A percentile compares a stretch with the other conserved stretches of the same genome.
Conservation (phyloP, 2,797 vertebrate species). For the Sebastes wilsoni region DNA sequence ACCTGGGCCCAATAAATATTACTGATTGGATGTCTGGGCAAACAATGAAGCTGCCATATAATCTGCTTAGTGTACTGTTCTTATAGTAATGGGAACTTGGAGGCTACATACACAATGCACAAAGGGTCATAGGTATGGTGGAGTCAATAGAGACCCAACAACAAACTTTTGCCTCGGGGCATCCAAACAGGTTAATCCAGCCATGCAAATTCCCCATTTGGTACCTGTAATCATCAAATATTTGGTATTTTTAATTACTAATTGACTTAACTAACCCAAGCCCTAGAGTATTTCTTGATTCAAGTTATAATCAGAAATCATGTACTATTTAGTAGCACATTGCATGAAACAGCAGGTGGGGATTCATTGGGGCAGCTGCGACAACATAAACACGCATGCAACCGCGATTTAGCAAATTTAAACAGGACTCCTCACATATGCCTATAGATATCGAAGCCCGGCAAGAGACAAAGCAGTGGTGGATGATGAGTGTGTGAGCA, state of each 20-base stretch:
- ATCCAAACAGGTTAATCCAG: not conserved
- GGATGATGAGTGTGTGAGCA: not conserved
- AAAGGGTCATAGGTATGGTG: not conserved
- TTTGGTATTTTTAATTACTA: not conserved
- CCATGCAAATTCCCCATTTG: not conserved
- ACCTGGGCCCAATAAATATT: not conserved
- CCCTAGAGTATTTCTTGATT: not conserved
- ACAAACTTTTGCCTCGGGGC: not conserved
- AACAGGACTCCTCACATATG: slow-evolving; percentile 27
- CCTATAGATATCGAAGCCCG: not conserved
- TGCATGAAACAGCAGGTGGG: slow-evolving; percentile 3
- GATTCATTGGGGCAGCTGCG: slow-evolving; percentile 33
- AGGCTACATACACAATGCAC: not conserved
- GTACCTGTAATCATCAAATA: not conserved
- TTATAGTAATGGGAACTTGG: not conserved
- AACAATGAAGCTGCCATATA: not conserved
- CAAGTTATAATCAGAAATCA: not conserved
- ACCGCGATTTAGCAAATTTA: slow-evolving; percentile 1
- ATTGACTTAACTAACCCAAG: not conserved
- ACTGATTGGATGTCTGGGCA: not conserved
- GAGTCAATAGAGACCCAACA: not conserved
- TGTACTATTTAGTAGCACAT: not conserved
- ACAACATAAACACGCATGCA: slow-evolving; percentile 21
- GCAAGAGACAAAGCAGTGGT: not conserved
- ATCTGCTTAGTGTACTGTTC: not conserved